Conservation (phyloP, 2,888 invertebrate genomes). For the Heliconius ethilla region DNA sequence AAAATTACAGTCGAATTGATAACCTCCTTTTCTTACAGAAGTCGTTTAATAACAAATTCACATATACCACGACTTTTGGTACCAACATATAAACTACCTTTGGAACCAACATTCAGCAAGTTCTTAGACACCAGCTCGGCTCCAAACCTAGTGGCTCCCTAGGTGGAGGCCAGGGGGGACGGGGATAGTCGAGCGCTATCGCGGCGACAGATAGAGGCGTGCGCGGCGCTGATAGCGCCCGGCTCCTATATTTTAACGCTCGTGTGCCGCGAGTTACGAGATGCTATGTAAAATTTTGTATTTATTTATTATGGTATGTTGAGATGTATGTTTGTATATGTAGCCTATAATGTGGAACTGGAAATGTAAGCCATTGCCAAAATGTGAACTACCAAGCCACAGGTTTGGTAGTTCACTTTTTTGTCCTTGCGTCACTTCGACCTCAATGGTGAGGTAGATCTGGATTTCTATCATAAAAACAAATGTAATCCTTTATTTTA, state of each 20-base stretch:
- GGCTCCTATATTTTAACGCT: slow-evolving; percentile 48
- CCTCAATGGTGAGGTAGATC: no score
- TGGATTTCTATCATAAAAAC: no score
- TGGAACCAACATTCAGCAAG: not conserved
- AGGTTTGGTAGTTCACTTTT: no score
- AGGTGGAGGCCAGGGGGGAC: slow-evolving; percentile 30
- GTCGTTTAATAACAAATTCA: not conserved
- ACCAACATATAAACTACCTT: not conserved
- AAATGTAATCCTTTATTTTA: no score
- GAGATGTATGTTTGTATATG: not conserved
- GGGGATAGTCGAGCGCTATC: slow-evolving; percentile 44
- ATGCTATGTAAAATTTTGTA: slow-evolving; percentile 9
- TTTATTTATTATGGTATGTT: not conserved
- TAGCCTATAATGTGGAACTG: no score
- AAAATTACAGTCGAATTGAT: no score
- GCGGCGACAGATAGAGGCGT: slow-evolving; percentile 56
- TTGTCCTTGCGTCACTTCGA: no score
- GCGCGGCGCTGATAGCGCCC: slow-evolving; percentile 56
- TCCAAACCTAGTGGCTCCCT: slow-evolving; percentile 41
- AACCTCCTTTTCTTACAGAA: no score
- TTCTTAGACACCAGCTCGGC: slow-evolving; percentile 33
- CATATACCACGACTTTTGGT: not conserved
- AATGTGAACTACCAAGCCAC: no score
- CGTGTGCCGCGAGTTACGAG: slow-evolving; percentile 45
- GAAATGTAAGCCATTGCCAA: no score